phyloP scores from a whole-genome alignment of 1,140 invertebrate species.

The Archivesica marissinica region DNA sequence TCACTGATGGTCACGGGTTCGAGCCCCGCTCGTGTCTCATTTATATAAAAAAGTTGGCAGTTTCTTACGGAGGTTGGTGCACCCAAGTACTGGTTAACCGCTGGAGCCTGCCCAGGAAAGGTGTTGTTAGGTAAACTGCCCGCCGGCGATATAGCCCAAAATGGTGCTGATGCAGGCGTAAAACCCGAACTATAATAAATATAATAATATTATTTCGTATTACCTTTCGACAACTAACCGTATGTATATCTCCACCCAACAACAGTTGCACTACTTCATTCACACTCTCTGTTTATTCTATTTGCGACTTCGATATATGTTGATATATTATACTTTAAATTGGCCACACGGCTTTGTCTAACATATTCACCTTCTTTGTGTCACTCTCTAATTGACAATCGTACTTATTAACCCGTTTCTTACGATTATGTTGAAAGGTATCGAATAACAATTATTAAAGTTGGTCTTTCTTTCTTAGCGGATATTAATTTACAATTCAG shows the following conservation, averaged over 20 bases:
- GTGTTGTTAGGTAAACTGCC: too few species aligned
- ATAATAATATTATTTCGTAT: background rate
- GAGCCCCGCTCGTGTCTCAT: too few species aligned
- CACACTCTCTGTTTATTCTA: slow-evolving; percentile 1
- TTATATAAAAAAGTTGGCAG: too few species aligned
- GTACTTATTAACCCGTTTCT: slow-evolving; percentile 6
- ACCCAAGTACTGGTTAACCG: too few species aligned
- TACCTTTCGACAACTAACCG: background rate
- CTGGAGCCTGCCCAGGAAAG: too few species aligned
- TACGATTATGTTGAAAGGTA: background rate
- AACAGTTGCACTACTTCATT: background rate
- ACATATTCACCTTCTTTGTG: background rate
- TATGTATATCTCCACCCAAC: background rate
- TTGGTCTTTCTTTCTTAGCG: background rate
- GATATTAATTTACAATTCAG: background rate
- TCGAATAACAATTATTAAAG: background rate
- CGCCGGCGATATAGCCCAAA: too few species aligned
- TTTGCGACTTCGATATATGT: background rate
- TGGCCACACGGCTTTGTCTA: background rate
- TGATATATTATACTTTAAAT: background rate
- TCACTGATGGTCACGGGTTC: too few species aligned
- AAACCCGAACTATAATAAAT: too few species aligned
- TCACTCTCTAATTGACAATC: slow-evolving; percentile 7
- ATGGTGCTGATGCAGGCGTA: too few species aligned
- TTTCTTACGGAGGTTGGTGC: too few species aligned